Percentiles rank a stretch among this genome's conserved stretches.
Evolutionary conservation across 2,113 vertebrate genomes (phyloP).

Genomic region (Agelaius phoeniceus): DNA sequence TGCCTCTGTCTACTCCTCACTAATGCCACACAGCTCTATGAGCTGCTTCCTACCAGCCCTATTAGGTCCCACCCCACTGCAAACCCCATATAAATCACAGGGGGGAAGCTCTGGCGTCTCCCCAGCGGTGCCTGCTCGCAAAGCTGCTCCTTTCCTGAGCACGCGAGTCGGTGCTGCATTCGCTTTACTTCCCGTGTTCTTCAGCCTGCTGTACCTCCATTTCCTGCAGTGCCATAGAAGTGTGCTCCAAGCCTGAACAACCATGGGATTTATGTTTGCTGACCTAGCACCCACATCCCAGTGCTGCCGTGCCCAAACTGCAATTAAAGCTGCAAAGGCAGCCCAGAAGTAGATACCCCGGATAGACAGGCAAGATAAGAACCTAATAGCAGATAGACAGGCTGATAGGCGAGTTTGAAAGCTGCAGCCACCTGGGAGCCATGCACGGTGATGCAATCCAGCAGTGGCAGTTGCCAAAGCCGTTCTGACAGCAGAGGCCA

Average conservation of each 20-base stretch:
- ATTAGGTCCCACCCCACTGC: background rate
- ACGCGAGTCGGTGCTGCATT: rapidly evolving
- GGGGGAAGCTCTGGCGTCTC: background rate
- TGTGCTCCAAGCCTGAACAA: background rate
- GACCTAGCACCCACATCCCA: background rate
- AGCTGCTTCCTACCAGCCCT: background rate
- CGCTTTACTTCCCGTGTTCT: background rate
- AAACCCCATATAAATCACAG: background rate
- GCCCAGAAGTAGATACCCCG: background rate
- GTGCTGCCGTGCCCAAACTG: background rate
- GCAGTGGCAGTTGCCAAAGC: slow-evolving; percentile 37
- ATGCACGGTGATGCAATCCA: slow-evolving; percentile 9
- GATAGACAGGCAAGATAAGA: background rate
- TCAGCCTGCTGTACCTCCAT: background rate
- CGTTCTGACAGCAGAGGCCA: slow-evolving; percentile 2
- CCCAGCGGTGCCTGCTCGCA: background rate
- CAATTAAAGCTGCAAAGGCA: background rate
- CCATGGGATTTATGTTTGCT: background rate
- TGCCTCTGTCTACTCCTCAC: background rate
- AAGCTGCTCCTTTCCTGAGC: background rate
- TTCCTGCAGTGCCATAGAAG: background rate
- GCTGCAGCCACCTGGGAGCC: slow-evolving; percentile 52
- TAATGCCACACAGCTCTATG: background rate
- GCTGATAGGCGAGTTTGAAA: background rate
- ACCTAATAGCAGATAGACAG: background rate